Percentiles rank a stretch among this genome's conserved stretches.
Evolutionary conservation across 2,888 invertebrate species (phyloP).

Genomic region (Drosophila affinis): DNA sequence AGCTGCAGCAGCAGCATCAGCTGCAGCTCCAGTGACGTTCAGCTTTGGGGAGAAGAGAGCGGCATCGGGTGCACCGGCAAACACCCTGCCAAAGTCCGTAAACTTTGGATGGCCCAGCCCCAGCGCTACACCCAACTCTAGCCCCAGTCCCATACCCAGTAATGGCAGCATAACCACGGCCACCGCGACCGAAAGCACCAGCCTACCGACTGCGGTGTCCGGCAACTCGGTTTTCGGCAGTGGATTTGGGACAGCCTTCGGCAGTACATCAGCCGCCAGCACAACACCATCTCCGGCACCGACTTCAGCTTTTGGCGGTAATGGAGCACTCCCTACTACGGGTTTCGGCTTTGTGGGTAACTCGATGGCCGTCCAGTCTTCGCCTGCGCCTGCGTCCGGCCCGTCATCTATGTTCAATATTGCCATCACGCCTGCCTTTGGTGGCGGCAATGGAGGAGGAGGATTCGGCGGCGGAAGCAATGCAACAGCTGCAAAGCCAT

Average conservation of each 20-base stretch:
- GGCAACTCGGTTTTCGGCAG: neutral
- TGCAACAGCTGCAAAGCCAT: constrained; percentile 63
- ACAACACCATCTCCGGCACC: constrained; percentile 1
- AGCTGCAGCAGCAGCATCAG: constrained; percentile 2
- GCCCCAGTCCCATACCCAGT: constrained; percentile 1
- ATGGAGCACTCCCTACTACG: neutral
- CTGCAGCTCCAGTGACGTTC: constrained; percentile 8
- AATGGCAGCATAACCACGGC: neutral
- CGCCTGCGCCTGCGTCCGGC: constrained; percentile 12
- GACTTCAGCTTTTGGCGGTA: constrained; percentile 21
- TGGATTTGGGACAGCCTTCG: neutral
- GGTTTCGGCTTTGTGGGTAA: constrained; percentile 34
- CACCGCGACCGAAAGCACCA: constrained; percentile 13
- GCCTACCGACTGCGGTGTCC: neutral
- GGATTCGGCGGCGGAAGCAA: constrained; percentile 64
- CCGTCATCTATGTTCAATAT: neutral
- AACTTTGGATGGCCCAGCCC: constrained; percentile 37
- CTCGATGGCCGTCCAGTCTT: constrained; percentile 18
- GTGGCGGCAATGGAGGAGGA: constrained; percentile 21
- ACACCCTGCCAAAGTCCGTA: neutral
- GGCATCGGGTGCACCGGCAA: neutral
- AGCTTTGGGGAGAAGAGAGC: constrained; percentile 10
- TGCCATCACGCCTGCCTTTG: constrained; percentile 36
- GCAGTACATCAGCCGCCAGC: constrained; percentile 14
- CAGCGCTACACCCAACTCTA: neutral